Conservation (phyloP, 2,113 vertebrate species). For the Chascanopsetta lugubris region DNA sequence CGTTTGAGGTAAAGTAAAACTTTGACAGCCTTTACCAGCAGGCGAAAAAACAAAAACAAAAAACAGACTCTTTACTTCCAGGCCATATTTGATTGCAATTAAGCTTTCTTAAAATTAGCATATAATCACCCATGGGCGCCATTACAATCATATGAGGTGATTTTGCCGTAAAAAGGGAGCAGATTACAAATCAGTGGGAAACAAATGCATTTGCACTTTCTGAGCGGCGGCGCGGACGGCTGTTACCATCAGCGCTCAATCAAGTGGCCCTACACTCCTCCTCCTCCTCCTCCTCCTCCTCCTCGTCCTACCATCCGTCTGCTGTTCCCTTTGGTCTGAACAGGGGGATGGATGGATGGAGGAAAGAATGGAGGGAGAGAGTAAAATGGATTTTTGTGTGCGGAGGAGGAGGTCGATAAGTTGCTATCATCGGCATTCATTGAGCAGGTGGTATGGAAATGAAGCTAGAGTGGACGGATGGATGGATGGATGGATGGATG, state of each 20-base stretch:
- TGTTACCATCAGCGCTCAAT: conserved; percentile 49
- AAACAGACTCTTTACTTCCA: background rate
- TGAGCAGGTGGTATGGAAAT: conserved; percentile 69
- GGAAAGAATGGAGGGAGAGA: conserved; percentile 30
- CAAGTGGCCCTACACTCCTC: conserved; percentile 59
- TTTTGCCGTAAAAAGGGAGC: background rate
- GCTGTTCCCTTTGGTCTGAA: conserved; percentile 53
- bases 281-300: conserved; percentile 24
- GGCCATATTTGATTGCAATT: conserved; percentile 4
- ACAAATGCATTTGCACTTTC: conserved; percentile 41
- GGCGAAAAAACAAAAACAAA: background rate
- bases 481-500: conserved; percentile 5
- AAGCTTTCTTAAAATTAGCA: background rate
- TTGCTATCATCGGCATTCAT: conserved; percentile 74
- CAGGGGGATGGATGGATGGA: conserved; percentile 20
- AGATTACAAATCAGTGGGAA: conserved; percentile 29
- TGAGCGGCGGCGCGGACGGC: conserved; percentile 24
- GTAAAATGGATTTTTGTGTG: conserved; percentile 50
- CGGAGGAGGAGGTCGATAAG: conserved; percentile 69
- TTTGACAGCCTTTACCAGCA: background rate
- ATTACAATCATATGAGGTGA: background rate
- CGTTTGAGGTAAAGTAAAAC: background rate
- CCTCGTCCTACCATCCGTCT: conserved; percentile 41
- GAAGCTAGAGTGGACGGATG: conserved; percentile 15
- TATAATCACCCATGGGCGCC: background rate